phyloP scores from a whole-genome alignment of 2,888 invertebrate species.

The Carterocephalus palaemon region DNA sequence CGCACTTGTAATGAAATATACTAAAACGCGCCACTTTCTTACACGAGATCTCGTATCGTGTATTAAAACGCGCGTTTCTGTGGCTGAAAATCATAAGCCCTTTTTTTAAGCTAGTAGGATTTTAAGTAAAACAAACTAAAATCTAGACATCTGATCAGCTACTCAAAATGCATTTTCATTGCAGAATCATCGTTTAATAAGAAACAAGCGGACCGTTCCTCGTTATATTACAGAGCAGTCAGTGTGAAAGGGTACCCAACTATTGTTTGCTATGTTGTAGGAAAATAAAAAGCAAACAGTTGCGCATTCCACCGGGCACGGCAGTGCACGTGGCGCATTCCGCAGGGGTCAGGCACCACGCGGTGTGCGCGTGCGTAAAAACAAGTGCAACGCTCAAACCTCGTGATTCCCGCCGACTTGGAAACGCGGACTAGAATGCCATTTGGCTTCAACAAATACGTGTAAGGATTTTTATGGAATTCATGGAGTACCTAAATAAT shows the following conservation, averaged over 20 bases:
- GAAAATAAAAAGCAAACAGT: constrained; percentile 75
- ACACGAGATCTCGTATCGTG: too few species aligned
- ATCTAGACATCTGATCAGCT: too few species aligned
- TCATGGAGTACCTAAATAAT: too few species aligned
- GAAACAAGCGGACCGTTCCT: constrained; percentile 25
- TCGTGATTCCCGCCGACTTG: constrained; percentile 32
- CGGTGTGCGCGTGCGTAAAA: constrained; percentile 66
- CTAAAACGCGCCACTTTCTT: too few species aligned
- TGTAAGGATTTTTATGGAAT: too few species aligned
- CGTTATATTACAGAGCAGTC: constrained; percentile 54
- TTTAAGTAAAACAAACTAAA: too few species aligned
- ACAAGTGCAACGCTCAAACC: constrained; percentile 69
- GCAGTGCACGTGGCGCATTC: constrained; percentile 77
- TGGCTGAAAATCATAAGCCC: too few species aligned
- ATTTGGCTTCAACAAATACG: too few species aligned
- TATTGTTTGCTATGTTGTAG: constrained; percentile 67
- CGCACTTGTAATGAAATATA: too few species aligned
- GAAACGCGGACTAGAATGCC: too few species aligned
- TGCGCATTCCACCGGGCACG: constrained; percentile 74
- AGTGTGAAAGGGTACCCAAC: constrained; percentile 72
- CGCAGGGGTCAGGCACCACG: constrained; percentile 75
- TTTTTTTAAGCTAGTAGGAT: too few species aligned
- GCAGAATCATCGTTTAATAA: constrained; percentile 25
- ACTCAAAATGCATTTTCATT: constrained; percentile 19
- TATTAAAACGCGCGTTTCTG: too few species aligned